These are phyloP conservation scores for Cyrtonyx montezumae DNA, from an alignment of 2,113 vertebrate genomes.

Conservation along the genomic window DNA sequence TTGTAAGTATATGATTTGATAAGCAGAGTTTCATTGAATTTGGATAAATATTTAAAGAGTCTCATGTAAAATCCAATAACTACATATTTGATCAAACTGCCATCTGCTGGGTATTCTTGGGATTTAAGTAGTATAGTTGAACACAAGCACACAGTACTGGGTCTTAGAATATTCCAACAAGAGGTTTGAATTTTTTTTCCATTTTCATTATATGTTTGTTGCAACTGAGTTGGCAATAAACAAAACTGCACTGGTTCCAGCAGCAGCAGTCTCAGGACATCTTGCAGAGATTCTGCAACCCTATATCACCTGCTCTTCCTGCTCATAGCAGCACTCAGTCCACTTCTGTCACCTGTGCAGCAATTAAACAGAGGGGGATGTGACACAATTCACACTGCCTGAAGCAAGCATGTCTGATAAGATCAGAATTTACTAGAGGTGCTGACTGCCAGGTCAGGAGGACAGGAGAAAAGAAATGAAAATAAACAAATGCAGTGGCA, in stretches of 20 bases:
- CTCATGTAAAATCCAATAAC: conserved; percentile 44
- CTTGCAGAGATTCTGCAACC: too few species aligned
- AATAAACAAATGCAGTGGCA: not conserved
- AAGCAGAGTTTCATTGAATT: conserved; percentile 70
- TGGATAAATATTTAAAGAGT: conserved; percentile 71
- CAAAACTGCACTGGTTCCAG: not conserved
- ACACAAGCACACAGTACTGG: not conserved
- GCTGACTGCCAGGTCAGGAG: not conserved
- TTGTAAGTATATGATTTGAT: conserved; percentile 65
- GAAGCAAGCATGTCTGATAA: not conserved
- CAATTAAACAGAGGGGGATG: not conserved
- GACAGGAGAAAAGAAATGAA: not conserved
- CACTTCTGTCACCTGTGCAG: not conserved
- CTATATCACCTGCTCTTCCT: too few species aligned
- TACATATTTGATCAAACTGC: conserved; percentile 76
- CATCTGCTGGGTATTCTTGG: conserved; percentile 76
- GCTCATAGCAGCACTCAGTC: not conserved
- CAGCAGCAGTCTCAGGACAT: not conserved
- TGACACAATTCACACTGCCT: not conserved
- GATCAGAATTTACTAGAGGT: not conserved
- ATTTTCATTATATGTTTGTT: not conserved
- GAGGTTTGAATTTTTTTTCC: not conserved
- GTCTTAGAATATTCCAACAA: not conserved
- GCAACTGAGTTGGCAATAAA: not conserved
- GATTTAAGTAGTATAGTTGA: not conserved